These are phyloP conservation scores for Malurus cyaneus DNA, from an alignment of 2,113 vertebrate genomes.

Conservation along the genomic window DNA sequence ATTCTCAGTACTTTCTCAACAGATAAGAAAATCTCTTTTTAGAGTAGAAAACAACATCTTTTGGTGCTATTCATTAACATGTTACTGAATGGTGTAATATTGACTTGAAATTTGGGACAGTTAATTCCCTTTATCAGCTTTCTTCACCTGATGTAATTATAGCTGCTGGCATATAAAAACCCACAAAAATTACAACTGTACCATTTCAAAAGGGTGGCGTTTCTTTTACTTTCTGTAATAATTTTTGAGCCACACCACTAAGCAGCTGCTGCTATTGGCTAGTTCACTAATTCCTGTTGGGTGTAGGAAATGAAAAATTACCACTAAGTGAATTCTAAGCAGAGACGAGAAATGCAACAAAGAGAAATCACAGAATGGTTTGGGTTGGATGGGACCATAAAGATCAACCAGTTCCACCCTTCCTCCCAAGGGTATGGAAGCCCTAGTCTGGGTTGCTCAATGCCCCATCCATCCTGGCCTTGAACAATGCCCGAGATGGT, in stretches of 20 bases:
- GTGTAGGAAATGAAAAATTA: not conserved
- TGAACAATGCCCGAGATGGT: not conserved
- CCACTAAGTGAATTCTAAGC: not conserved
- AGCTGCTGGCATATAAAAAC: not conserved
- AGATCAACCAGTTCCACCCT: not conserved
- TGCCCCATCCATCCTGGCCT: not conserved
- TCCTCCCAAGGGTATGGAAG: fast-evolving
- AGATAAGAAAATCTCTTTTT: not conserved
- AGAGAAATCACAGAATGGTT: not conserved
- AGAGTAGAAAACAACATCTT: not conserved
- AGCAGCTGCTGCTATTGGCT: not conserved
- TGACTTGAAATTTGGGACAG: not conserved
- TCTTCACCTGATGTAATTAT: not conserved
- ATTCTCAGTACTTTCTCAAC: not conserved
- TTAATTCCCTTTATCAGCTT: not conserved
- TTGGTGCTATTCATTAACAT: not conserved
- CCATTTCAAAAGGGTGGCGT: not conserved
- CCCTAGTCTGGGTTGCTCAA: not conserved
- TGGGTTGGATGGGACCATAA: not conserved
- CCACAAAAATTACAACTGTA: not conserved
- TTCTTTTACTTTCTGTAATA: not conserved
- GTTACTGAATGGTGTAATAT: not conserved
- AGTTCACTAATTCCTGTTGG: not conserved
- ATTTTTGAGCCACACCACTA: not conserved
- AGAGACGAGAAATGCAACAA: not conserved